Conservation (phyloP, 2,113 vertebrate genomes). For the Actinemys pallida region DNA sequence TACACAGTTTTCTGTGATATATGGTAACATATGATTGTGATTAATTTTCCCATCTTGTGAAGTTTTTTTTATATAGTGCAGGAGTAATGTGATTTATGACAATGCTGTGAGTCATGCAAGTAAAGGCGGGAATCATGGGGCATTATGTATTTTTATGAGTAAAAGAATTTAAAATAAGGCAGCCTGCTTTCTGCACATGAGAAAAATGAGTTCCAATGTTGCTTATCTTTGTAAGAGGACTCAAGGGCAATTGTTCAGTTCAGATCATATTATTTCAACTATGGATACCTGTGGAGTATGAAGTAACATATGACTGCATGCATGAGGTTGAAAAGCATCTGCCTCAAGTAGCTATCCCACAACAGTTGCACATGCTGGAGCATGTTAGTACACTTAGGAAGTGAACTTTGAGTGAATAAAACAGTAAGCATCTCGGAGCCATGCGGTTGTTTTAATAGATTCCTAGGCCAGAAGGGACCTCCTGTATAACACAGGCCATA, state of each 20-base stretch:
- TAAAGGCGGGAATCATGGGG: slow-evolving; percentile 74
- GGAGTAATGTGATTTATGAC: slow-evolving; percentile 68
- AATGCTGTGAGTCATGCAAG: slow-evolving; percentile 57
- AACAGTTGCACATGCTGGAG: not conserved
- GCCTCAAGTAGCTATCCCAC: not conserved
- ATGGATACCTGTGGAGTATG: not conserved
- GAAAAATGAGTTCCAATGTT: not conserved
- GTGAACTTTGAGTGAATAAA: slow-evolving; percentile 40
- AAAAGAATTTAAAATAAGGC: slow-evolving; percentile 37
- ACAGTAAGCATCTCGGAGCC: slow-evolving; percentile 71
- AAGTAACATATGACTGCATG: not conserved
- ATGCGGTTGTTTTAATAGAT: slow-evolving; percentile 19
- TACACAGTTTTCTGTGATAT: slow-evolving; percentile 87
- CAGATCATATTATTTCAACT: not conserved
- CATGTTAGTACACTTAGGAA: slow-evolving; percentile 41
- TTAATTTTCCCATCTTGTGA: slow-evolving; percentile 76
- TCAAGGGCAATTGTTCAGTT: not conserved
- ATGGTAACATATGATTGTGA: slow-evolving; percentile 72
- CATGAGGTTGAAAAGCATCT: not conserved
- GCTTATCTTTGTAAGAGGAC: not conserved
- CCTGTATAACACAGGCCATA: not conserved
- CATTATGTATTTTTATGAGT: slow-evolving; percentile 73
- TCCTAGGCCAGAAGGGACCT: not conserved
- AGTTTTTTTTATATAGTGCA: slow-evolving; percentile 59
- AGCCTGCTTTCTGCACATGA: not conserved